Percentiles rank a stretch among this genome's conserved stretches.
Evolutionary conservation across 2,888 invertebrate genomes (phyloP).

Genomic region (Pammene fasciana): DNA sequence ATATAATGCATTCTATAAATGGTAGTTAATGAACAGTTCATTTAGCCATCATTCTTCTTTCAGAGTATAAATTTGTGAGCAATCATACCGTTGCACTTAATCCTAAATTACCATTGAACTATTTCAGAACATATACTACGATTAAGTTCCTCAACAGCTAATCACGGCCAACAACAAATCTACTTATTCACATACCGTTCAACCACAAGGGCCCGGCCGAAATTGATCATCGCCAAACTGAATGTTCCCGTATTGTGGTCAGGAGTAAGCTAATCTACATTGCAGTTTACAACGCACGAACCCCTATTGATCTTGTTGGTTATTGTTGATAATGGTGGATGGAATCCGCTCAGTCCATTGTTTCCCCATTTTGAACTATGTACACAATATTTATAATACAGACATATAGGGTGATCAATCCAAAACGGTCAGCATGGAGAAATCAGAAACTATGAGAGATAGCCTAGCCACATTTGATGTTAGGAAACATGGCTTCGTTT

Average conservation of each 20-base stretch:
- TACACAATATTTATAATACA: not conserved
- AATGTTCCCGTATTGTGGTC: constrained; percentile 51
- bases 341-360: constrained; percentile 12
- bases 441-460: too few relatives aligned
- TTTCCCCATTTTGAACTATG: constrained; percentile 6
- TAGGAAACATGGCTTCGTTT: too few relatives aligned
- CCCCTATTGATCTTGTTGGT: constrained; percentile 43
- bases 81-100: too few relatives aligned
- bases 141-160: constrained; percentile 33
- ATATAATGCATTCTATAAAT: too few relatives aligned
- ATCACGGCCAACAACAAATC: constrained; percentile 40
- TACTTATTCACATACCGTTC: constrained; percentile 42
- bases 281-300: constrained; percentile 50
- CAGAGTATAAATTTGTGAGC: too few relatives aligned
- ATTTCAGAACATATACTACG: constrained; percentile 30
- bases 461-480: too few relatives aligned
- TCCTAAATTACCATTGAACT: constrained; percentile 4
- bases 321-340: constrained; percentile 50
- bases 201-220: constrained; percentile 36
- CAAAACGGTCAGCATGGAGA: too few relatives aligned
- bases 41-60: too few relatives aligned
- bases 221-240: constrained; percentile 51
- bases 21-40: too few relatives aligned
- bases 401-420: too few relatives aligned
- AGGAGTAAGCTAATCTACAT: constrained; percentile 52